Evolutionary conservation across 2,888 invertebrate species (phyloP).

Genomic region (Anodontia alba): DNA sequence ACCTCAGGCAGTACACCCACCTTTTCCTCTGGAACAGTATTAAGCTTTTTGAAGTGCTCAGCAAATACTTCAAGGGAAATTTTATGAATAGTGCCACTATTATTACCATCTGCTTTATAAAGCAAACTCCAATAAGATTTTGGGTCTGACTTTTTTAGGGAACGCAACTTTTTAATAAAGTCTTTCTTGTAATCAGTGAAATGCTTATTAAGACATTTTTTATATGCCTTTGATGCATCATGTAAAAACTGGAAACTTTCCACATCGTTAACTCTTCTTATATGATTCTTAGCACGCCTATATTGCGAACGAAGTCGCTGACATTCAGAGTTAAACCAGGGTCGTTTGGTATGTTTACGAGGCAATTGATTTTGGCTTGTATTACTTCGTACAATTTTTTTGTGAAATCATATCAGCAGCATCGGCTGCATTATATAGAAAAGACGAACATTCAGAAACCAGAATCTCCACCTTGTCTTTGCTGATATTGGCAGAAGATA

Average conservation of each 20-base stretch:
- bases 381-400: not conserved
- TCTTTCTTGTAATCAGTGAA: not conserved
- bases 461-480: not conserved
- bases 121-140: not conserved
- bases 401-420: not conserved
- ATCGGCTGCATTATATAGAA: not conserved
- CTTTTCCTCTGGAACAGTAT: too few relatives aligned
- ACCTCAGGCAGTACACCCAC: too few relatives aligned
- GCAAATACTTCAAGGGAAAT: not conserved
- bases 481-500: not conserved
- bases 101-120: not conserved
- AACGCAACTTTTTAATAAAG: not conserved
- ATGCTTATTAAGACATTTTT: not conserved
- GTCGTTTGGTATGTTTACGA: not conserved
- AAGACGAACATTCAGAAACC: not conserved
- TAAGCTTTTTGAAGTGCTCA: not conserved
- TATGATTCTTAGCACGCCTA: not conserved
- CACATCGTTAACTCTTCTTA: not conserved
- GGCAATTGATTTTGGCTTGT: not conserved
- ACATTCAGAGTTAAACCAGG: not conserved
- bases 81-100: not conserved
- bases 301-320: not conserved
- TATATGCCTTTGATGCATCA: not conserved
- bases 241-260: not conserved
- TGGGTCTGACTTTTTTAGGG: not conserved